Conservation (phyloP, 2,888 invertebrate species). For the Aleiodes testaceus region DNA sequence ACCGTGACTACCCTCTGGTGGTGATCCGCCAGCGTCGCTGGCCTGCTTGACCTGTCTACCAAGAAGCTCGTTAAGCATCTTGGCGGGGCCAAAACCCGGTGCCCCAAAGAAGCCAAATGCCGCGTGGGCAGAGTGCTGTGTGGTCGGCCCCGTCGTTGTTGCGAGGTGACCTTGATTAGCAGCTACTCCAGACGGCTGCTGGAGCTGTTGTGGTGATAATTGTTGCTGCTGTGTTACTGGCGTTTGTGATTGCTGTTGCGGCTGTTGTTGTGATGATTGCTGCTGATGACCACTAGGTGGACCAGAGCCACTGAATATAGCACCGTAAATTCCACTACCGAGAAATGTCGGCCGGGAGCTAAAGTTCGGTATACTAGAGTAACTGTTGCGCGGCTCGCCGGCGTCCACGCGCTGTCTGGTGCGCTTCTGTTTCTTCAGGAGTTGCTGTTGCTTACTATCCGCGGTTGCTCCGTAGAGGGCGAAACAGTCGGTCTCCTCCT, state of each 20-base stretch:
- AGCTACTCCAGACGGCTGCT: conserved; percentile 70
- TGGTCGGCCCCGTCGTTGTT: conserved; percentile 74
- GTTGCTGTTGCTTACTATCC: conserved; percentile 77
- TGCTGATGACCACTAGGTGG: conserved; percentile 63
- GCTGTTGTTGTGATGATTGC: conserved; percentile 55
- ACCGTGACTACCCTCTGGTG: conserved; percentile 74
- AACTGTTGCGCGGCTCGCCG: conserved; percentile 95
- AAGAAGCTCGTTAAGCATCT: conserved; percentile 93
- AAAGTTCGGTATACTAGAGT: conserved; percentile 86
- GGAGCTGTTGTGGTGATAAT: conserved; percentile 80
- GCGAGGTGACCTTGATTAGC: conserved; percentile 67
- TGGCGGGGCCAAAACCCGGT: conserved; percentile 89
- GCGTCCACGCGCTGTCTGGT: conserved; percentile 97
- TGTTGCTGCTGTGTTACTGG: conserved; percentile 53
- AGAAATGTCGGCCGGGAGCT: conserved; percentile 87
- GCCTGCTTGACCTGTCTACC: conserved; percentile 86
- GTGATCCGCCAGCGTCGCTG: conserved; percentile 77
- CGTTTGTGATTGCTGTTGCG: conserved; percentile 51
- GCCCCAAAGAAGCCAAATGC: conserved; percentile 86
- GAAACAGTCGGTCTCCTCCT: conserved; percentile 95
- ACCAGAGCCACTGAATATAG: conserved; percentile 84
- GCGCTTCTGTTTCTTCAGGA: conserved; percentile 94
- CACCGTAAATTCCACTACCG: conserved; percentile 90
- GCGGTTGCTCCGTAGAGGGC: conserved; percentile 89
- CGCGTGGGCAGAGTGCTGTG: conserved; percentile 78